Conservation (phyloP, 2,888 invertebrate genomes). For the Pelosia muscerda region DNA sequence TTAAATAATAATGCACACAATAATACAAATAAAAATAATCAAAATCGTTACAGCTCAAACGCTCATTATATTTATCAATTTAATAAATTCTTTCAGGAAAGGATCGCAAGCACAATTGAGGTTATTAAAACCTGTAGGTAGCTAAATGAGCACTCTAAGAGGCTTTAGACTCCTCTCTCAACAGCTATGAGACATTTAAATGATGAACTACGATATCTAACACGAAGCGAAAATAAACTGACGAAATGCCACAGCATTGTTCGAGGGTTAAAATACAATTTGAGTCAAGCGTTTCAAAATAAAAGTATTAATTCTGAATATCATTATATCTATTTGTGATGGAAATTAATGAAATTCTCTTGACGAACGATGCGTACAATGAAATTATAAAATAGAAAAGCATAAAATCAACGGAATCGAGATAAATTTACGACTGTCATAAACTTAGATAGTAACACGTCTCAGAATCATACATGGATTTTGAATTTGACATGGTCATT, state of each 20-base stretch:
- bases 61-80: background rate
- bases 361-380: no score
- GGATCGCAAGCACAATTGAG: slow-evolving; percentile 32
- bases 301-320: background rate
- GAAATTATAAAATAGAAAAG: no score
- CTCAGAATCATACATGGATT: no score
- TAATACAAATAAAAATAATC: no score
- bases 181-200: slow-evolving; percentile 45
- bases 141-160: slow-evolving; percentile 29
- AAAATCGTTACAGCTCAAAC: background rate
- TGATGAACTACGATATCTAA: slow-evolving; percentile 38
- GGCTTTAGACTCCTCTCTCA: slow-evolving; percentile 27
- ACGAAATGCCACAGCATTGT: slow-evolving; percentile 7
- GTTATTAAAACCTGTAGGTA: slow-evolving; percentile 45
- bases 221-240: slow-evolving; percentile 18
- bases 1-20: no score
- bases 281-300: background rate
- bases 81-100: slow-evolving; percentile 40
- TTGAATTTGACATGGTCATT: no score
- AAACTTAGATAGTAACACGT: no score
- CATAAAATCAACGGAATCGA: no score
- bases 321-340: slow-evolving; percentile 1
- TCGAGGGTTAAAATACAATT: slow-evolving; percentile 2
- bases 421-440: no score
- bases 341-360: background rate